Base-by-base conservation (phyloP, 2,797 vertebrate species). In the Poeciliopsis gracilis region DNA sequence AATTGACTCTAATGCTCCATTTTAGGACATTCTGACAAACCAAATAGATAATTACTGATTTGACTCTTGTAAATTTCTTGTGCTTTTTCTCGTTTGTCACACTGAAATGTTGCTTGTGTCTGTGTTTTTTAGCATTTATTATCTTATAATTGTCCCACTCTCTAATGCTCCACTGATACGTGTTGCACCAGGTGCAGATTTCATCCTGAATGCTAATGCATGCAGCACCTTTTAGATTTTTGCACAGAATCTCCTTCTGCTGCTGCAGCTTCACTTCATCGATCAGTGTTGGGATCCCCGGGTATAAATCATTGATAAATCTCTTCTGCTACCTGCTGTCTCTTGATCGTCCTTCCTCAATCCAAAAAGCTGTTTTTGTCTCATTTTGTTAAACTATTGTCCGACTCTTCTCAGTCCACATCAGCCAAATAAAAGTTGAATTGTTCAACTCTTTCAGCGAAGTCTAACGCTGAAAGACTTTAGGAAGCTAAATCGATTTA, bases 381-480 rank as follows among this genome's bases (percentile, higher is more conserved):
- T n/a, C 67, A 15, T 70, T 70, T 70, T 13, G 41, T 41, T 70
- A 8, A 70, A 45, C 41, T 70, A 28, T 45, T 25, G 23, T 70
- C 67, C 25, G 7, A 15, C 41, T 28, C 41, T 43, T 45, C 61
- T 23, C 33, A 2, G 11, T 63, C 4, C 79, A 30, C 36, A 38
- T 75, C 61, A 82, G 30, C 75, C 33, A 53, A 74, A 41, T 73
- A 73, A 53, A 63, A 51, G 73, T 66, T 55, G 67, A 66, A 70
- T 77, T 67, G 70, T 73, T 66, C 4, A 13, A 73, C 82, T 80
- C 80, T 80, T 33, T 33, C 70, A 84, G 77, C 57, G 59, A 45
- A 70, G 47, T 84, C 25, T 75, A 78, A 20, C 25, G 36, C 3
- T 81, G 73, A 79, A 69, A n/a, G 47, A 49, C 79, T 82, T 88